Base-by-base conservation (phyloP, 2,113 vertebrate genomes). In the Apeltes quadracus region DNA sequence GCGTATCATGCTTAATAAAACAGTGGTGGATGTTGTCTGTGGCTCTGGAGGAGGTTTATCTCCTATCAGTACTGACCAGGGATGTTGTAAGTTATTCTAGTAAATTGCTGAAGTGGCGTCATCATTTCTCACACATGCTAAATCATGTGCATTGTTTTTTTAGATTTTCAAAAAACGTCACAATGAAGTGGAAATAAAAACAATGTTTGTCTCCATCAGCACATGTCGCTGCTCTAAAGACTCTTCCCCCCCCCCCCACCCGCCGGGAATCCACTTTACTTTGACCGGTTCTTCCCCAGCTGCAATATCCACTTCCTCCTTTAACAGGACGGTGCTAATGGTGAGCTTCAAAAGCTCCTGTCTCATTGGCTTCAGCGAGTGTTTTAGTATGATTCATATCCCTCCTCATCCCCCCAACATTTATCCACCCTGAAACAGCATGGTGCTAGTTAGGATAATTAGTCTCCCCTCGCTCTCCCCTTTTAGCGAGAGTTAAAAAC, bases 361-460 rank as follows among this genome's bases (percentile, higher is more conserved):
- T 46, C 76, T 59, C 67, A 59, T 66, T 7, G 2, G 22, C 25
- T 77, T n/a, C 70, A 75, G 78, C 76, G 68, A 75, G 36, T 41
- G 3, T 82, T 76, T 74, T 50, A 78, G 57, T 59, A 85, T 74
- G 2, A 72, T 63, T 69, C 54, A 65, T 63, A 71, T 64, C 57
- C 44, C 44, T 44, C 43, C 41, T 43, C 44, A 20, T 23, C 22
- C 2, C 44, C 15, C 39, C 13, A 76, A 70, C 32, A 23, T 76
- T 78, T 79, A 64, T 75, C 70, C 84, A 20, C 57, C 44, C 70
- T 72, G 55, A 79, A 84, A 69, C 86, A 83, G 76, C 64, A 22
- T 84, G 70, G 66, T 59, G 84, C 85, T 66, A 66, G 83, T 90
- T 89, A 81, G 55, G 67, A 65, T 86, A 86, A 89, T 91, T 89